Evolutionary conservation across 2,888 invertebrate genomes (phyloP).

Genomic region (Acanthosepion lycidas): DNA sequence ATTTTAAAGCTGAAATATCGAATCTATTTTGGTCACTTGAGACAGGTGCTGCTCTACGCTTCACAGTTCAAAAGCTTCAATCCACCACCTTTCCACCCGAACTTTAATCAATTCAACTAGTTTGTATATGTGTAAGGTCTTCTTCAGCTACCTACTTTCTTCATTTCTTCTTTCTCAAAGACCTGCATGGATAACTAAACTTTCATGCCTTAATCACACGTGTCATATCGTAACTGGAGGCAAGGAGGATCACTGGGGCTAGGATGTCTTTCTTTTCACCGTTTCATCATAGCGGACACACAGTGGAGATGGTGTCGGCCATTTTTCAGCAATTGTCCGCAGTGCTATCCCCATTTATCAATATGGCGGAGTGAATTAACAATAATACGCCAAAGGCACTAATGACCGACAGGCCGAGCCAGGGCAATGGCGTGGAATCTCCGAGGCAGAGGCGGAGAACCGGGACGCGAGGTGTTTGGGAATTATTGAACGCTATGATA

Average conservation of each 20-base stretch:
- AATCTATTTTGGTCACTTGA: too few relatives aligned
- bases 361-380: neutral
- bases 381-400: conserved; percentile 17
- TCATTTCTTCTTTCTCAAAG: too few relatives aligned
- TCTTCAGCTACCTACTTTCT: too few relatives aligned
- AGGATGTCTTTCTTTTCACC: neutral
- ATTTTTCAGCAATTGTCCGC: neutral
- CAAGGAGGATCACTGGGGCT: neutral
- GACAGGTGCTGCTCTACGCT: too few relatives aligned
- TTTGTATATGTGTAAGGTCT: too few relatives aligned
- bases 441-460: neutral
- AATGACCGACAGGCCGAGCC: neutral
- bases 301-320: neutral
- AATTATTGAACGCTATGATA: conserved; percentile 18
- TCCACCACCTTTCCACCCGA: too few relatives aligned
- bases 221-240: too few relatives aligned
- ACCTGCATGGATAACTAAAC: too few relatives aligned
- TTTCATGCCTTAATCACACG: too few relatives aligned
- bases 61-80: too few relatives aligned
- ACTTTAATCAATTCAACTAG: too few relatives aligned
- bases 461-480: neutral
- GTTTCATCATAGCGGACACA: neutral
- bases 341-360: neutral
- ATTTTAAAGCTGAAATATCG: too few relatives aligned
- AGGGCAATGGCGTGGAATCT: conserved; percentile 9